phyloP scores from a whole-genome alignment of 2,113 vertebrate genomes.

The Cricetomys ansorgei region DNA sequence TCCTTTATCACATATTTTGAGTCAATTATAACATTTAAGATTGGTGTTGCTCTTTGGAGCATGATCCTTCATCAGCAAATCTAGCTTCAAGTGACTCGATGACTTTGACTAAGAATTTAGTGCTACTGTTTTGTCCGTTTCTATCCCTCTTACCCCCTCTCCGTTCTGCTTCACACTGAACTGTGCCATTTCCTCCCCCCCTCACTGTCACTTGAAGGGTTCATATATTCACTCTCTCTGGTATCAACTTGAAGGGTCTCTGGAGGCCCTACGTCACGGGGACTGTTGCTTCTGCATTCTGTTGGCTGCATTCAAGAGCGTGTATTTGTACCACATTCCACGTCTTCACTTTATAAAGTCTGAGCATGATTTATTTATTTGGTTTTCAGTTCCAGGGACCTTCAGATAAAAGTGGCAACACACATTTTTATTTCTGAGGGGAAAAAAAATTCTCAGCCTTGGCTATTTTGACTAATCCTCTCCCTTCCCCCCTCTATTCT shows the following conservation, averaged over 20 bases:
- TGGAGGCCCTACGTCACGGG: too few relatives aligned
- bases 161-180: neutral
- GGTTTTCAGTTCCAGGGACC: too few relatives aligned
- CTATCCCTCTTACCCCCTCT: fast-evolving
- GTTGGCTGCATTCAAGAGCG: neutral
- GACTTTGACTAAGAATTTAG: neutral
- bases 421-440: neutral
- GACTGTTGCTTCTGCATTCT: neutral
- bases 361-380: neutral
- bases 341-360: neutral
- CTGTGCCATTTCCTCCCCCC: neutral
- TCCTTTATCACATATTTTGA: too few relatives aligned
- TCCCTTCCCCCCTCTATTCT: neutral
- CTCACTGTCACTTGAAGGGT: neutral
- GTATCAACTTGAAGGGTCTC: neutral
- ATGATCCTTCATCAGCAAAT: neutral
- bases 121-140: neutral
- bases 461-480: neutral
- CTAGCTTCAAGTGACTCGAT: neutral
- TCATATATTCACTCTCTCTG: neutral
- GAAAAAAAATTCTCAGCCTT: neutral
- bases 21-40: neutral
- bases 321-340: neutral
- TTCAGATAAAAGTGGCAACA: neutral
- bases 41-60: neutral